These are phyloP conservation scores for Mobula hypostoma DNA, from an alignment of 2,113 vertebrate species.

Conservation along the genomic window DNA sequence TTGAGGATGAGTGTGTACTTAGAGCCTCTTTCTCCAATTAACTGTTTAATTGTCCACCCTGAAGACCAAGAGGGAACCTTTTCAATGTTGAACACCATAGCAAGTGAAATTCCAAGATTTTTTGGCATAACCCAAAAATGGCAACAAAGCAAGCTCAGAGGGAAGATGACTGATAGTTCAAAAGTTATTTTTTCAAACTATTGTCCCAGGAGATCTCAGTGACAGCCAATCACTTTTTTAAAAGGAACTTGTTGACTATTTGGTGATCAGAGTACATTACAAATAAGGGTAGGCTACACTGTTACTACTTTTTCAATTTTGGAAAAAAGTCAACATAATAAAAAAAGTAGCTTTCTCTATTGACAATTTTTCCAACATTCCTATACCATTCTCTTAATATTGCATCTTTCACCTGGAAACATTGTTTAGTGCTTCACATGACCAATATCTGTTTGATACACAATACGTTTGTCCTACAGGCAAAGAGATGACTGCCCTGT, in stretches of 20 bases:
- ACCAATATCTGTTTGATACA: neutral
- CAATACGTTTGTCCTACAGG: neutral
- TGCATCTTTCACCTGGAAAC: neutral
- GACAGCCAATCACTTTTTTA: neutral
- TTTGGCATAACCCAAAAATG: neutral
- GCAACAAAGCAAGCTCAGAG: neutral
- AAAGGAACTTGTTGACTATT: neutral
- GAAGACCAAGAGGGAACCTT: neutral
- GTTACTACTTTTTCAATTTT: neutral
- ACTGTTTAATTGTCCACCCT: neutral
- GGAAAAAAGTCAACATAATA: neutral
- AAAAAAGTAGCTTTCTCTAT: neutral
- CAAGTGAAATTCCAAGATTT: neutral
- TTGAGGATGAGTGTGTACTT: no score
- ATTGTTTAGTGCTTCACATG: neutral
- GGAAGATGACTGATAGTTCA: neutral
- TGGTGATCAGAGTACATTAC: neutral
- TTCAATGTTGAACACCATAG: neutral
- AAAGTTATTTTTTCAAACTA: neutral
- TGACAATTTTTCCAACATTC: neutral
- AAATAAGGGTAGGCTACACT: neutral
- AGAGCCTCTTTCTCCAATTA: no score
- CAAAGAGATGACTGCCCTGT: neutral
- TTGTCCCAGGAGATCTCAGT: neutral
- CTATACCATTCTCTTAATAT: neutral